These are phyloP conservation scores for Reinhardtius hippoglossoides DNA, from an alignment of 2,113 vertebrate species.

Conservation along the genomic window DNA sequence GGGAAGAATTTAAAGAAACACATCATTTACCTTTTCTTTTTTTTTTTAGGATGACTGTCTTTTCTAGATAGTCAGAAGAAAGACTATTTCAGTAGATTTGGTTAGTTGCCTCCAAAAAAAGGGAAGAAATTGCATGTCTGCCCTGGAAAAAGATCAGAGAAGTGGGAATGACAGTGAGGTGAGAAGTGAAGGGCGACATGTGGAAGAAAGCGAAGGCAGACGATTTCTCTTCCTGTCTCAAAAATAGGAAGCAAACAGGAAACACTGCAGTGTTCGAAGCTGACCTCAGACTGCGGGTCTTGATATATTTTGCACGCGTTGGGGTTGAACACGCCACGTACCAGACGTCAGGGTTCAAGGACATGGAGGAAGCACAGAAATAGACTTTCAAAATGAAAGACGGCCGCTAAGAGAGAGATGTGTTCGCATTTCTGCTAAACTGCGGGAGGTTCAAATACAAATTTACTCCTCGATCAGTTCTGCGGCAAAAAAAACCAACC, in stretches of 20 bases:
- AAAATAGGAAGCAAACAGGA: conserved; percentile 65
- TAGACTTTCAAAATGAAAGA: not conserved
- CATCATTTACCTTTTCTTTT: not conserved
- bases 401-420: too few relatives aligned
- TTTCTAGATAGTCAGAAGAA: not conserved
- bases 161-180: conserved; percentile 13
- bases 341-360: conserved; percentile 19
- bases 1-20: conserved; percentile 22
- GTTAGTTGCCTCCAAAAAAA: too few relatives aligned
- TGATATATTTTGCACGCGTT: not conserved
- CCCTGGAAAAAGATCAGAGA: conserved; percentile 1
- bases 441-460: not conserved
- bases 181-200: not conserved
- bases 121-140: not conserved
- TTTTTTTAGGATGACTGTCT: not conserved
- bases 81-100: too few relatives aligned
- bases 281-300: conserved; percentile 44
- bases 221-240: conserved; percentile 50
- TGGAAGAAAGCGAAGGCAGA: conserved; percentile 1
- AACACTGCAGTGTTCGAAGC: conserved; percentile 33
- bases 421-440: not conserved
- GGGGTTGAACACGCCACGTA: conserved; percentile 12
- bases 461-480: not conserved
- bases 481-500: not conserved
- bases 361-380: conserved; percentile 1